Conservation (phyloP, 2,888 invertebrate genomes). For the Euzophera pinguis region DNA sequence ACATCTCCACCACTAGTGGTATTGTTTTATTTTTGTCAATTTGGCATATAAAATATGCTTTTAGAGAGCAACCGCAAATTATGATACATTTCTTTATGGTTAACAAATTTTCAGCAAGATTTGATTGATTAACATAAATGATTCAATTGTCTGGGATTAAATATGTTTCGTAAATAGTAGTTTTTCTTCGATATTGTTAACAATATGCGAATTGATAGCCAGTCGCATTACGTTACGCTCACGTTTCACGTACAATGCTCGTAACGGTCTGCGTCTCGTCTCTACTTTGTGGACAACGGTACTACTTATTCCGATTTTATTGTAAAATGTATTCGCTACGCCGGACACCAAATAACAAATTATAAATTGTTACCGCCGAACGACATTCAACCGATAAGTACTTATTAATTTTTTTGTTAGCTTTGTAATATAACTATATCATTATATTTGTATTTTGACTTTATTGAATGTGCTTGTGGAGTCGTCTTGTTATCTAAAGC, state of each 20-base stretch:
- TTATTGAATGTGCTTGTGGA: conserved; percentile 23
- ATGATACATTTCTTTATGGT: too few relatives aligned
- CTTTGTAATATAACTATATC: conserved; percentile 39
- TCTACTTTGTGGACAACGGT: conserved; percentile 55
- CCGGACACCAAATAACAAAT: conserved; percentile 46
- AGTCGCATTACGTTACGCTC: conserved; percentile 51
- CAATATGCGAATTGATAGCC: conserved; percentile 47
- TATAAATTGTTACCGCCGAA: conserved; percentile 48
- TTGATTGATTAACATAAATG: not conserved
- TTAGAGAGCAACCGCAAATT: too few relatives aligned
- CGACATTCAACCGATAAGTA: conserved; percentile 37
- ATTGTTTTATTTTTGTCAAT: too few relatives aligned
- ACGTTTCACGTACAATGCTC: conserved; percentile 59
- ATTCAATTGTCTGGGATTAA: not conserved
- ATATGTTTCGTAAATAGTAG: not conserved
- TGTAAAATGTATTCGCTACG: conserved; percentile 48
- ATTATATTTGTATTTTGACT: conserved; percentile 30
- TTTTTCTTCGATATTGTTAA: conserved; percentile 26
- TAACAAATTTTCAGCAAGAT: too few relatives aligned
- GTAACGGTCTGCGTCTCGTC: conserved; percentile 55
- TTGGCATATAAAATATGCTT: too few relatives aligned
- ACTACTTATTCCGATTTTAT: conserved; percentile 56
- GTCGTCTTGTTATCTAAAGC: not conserved
- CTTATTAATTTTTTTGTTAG: conserved; percentile 39
- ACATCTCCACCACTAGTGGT: too few relatives aligned